A percentile compares a stretch with the other conserved stretches of the same genome.
Evolutionary conservation across 2,888 invertebrate species (phyloP).

Genomic region (Adineta ricciae): DNA sequence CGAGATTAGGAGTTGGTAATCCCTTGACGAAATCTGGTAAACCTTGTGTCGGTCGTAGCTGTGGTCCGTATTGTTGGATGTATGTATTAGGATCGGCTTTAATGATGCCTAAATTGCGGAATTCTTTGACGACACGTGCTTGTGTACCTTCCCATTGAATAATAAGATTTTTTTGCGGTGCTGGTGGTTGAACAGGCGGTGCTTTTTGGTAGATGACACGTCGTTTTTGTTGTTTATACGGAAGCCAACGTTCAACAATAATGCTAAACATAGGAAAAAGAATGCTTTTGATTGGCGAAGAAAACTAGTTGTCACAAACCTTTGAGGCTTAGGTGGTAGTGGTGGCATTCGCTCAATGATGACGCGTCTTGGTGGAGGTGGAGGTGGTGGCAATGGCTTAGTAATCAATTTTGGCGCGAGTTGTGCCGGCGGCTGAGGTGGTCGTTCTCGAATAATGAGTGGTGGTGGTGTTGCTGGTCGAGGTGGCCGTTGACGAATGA

Average conservation of each 20-base stretch:
- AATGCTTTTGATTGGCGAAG: background rate
- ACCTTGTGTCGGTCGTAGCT: conserved; percentile 5
- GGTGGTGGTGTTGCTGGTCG: conserved; percentile 20
- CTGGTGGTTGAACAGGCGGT: conserved; percentile 23
- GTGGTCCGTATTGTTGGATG: conserved; percentile 23
- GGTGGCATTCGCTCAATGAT: conserved; percentile 20
- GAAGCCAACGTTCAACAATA: conserved; percentile 32
- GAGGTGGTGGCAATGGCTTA: background rate
- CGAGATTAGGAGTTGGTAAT: background rate
- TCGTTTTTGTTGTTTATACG: conserved; percentile 30
- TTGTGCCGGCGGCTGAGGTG: conserved; percentile 1
- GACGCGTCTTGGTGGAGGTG: conserved; percentile 6
- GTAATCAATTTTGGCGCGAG: background rate
- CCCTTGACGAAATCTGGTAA: conserved; percentile 4
- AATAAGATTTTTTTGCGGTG: conserved; percentile 28
- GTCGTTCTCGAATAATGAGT: conserved; percentile 12
- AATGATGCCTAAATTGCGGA: conserved; percentile 27
- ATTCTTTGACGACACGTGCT: conserved; percentile 29
- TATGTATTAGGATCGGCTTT: conserved; percentile 29
- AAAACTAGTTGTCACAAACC: background rate
- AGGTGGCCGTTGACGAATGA: conserved; percentile 32
- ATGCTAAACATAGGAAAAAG: conserved; percentile 11
- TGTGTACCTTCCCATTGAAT: conserved; percentile 33
- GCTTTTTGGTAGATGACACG: conserved; percentile 31
- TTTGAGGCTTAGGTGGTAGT: conserved; percentile 11